Conservation (phyloP, 2,113 vertebrate genomes). For the Perca flavescens region DNA sequence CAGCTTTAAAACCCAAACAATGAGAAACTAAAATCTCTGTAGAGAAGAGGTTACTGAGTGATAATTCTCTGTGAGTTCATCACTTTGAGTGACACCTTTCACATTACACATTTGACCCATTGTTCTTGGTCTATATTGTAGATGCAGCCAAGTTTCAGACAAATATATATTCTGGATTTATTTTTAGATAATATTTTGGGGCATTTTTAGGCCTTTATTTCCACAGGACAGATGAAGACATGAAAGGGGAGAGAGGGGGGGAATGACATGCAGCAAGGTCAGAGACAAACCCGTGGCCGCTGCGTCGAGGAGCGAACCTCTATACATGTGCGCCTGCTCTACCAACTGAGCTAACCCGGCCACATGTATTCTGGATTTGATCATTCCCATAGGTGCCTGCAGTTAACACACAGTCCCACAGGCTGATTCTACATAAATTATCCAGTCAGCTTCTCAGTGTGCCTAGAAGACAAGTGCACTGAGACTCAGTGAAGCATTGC, state of each 20-base stretch:
- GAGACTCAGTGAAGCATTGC: slow-evolving; percentile 25
- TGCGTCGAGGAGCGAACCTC: too few relatives aligned
- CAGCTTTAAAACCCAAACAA: not conserved
- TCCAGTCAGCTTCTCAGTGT: not conserved
- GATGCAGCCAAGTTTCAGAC: not conserved
- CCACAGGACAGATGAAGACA: too few relatives aligned
- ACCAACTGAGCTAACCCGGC: too few relatives aligned
- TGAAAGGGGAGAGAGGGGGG: too few relatives aligned
- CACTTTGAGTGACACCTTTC: not conserved
- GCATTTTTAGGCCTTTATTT: too few relatives aligned
- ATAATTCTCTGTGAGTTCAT: not conserved
- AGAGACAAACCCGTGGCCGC: too few relatives aligned
- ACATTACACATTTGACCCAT: not conserved
- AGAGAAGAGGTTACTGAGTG: not conserved
- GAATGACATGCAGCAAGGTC: too few relatives aligned
- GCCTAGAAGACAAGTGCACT: slow-evolving; percentile 1
- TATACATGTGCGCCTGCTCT: too few relatives aligned
- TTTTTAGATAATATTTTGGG: too few relatives aligned
- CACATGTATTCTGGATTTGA: not conserved
- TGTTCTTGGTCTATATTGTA: not conserved
- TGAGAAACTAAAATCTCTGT: not conserved
- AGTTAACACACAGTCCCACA: slow-evolving; percentile 16
- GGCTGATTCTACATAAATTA: slow-evolving; percentile 2
- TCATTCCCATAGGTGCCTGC: not conserved
- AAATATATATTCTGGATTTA: not conserved